Base-by-base conservation (phyloP, 2,888 invertebrate species). In the Leucozona laternaria region DNA sequence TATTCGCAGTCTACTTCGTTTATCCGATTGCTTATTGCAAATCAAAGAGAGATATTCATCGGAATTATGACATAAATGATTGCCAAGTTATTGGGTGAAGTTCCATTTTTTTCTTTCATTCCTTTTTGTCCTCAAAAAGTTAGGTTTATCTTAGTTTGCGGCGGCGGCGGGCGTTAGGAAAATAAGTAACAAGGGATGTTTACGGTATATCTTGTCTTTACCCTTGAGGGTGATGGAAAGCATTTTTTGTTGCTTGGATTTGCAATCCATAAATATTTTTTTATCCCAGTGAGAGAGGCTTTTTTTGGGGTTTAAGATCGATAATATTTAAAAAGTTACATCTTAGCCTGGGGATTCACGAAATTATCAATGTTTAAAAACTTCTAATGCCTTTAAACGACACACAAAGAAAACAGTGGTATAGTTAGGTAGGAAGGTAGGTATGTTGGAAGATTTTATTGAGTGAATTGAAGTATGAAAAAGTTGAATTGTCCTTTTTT, bases 21-120 rank as follows among this genome's bases (percentile, higher is more conserved):
- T 50, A 84, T 84, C 64, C 70, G 71, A 79, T 79, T 84, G 73
- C 66, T 79, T 48, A 76, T 50, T 79, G 71, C 50, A 76, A 71
- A 79, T 71, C 79, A 70, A 66, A 45, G 43, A 43, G 28, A 64
- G 50, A 76, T 80, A 85, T 60, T 80, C 43, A 77, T 85, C 84
- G 76, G 72, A 77, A 81, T 77, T 81, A 85, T 85, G 71, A 77
- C 68, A 81, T 72, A 80, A 80, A 85, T 77, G 66, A 72, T 77
- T 85, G 60, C 68, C 62, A 85, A 80, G 75, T 76, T 84, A 76
- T 79, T 71, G 71, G 66, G 64, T 22, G 31, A 40, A n/a, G 31
- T 37, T 50, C 1, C 17, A 6, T 58, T 53, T 13, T 53, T 43
- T 3, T n/a, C n/a, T 2, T 57, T 40, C 13, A 28, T 22, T 37